These are phyloP conservation scores for Dynastes hyllus DNA, from an alignment of 2,888 invertebrate species.

Conservation along the genomic window DNA sequence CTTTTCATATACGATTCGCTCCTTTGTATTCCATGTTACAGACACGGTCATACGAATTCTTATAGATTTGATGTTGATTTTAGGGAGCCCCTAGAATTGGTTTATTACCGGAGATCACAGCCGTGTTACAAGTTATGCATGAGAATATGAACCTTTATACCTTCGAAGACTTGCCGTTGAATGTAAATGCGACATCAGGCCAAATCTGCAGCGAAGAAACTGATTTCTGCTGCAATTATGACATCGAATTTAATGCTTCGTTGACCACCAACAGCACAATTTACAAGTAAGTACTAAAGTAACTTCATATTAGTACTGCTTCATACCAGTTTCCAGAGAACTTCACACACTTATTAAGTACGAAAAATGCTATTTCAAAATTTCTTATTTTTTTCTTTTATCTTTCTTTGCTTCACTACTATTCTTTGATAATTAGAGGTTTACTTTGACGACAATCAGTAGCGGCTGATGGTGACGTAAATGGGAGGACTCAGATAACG, in stretches of 20 bases:
- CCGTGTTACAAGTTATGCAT: slow-evolving; percentile 1
- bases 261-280: slow-evolving; percentile 38
- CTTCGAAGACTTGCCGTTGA: slow-evolving; percentile 31
- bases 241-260: slow-evolving; percentile 49
- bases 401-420: no score
- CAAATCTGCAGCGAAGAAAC: slow-evolving; percentile 53
- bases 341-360: no score
- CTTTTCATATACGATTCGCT: no score
- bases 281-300: slow-evolving; percentile 54
- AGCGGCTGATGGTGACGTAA: no score
- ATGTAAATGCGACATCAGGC: slow-evolving; percentile 29
- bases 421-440: no score
- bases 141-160: slow-evolving; percentile 48
- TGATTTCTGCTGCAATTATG: slow-evolving; percentile 55
- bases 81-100: slow-evolving; percentile 43
- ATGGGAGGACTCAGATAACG: no score
- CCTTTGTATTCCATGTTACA: no score
- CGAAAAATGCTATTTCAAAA: no score
- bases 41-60: no score
- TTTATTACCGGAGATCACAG: slow-evolving; percentile 16
- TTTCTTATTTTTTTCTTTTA: no score
- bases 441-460: no score
- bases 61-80: not conserved
- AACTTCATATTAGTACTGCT: not conserved
- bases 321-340: no score